Base-by-base conservation (phyloP, 2,888 invertebrate species). In the Rhopalosiphum nymphaeae region DNA sequence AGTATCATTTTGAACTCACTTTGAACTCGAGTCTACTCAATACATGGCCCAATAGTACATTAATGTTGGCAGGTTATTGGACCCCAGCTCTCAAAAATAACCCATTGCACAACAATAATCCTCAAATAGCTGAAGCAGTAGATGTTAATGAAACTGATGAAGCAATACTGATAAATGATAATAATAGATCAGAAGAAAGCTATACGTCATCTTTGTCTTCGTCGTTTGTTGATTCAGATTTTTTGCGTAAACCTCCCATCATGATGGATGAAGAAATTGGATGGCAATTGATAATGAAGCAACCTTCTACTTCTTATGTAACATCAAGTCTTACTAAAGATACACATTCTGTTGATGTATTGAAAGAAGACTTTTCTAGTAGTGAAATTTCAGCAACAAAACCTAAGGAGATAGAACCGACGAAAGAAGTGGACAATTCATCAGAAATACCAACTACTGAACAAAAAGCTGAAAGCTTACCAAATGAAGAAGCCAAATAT, bases 11-110 rank as follows among this genome's bases (percentile, higher is more conserved):
- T 95, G 97, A 97, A 95, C 96, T 98, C 95, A 98, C 98, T 0
- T 97, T 97, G 95, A 98, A 98, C 96, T 98, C 98, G 0, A 98
- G 98, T 95, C 96, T 99, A 49, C 96, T 99, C 0, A 99, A 99
- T 96, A 97, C 97, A 94, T 99, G 99, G 99, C 97, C 98, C 0
- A 97, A 97, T 95, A 97, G 97, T 85, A 98, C 99, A 0, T 96
- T 99, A 84, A 97, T 98, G 95, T 96, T 98, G 95, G 98, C 98
- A 29, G 99, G 98, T 10, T 96, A 98, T 92, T 98, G 98, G 98
- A 97, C 97, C 4, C 98, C 98, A 0, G 97, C 98, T 21, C 96
- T 98, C 95, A 97, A 97, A 95, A 97, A 97, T 10, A 97, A 97
- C 95, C 94, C 94, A 21, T 90, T 94, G 21, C 42, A 86, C 42